A percentile compares a stretch with the other conserved stretches of the same genome.
phyloP scores from a whole-genome alignment of 2,113 vertebrate genomes.

The Bufo gargarizans region DNA sequence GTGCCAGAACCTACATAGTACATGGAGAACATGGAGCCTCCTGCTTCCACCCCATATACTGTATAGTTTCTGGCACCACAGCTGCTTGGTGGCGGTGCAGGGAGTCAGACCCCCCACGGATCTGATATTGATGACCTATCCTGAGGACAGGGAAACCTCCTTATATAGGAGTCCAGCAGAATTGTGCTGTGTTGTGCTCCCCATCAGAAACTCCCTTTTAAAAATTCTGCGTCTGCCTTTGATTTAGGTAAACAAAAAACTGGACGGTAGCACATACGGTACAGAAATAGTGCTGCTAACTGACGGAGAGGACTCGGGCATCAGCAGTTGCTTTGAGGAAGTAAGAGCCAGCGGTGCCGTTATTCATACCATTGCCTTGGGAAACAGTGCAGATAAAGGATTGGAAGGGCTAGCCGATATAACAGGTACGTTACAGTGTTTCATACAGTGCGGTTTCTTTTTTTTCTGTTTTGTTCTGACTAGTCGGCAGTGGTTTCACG shows the following conservation, averaged over 20 bases:
- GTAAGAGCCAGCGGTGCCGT: conserved; percentile 62
- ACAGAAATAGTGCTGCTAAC: conserved; percentile 72
- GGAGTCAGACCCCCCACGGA: no score
- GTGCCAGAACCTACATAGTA: no score
- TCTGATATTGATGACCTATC: no score
- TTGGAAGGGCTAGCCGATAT: conserved; percentile 64
- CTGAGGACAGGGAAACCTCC: no score
- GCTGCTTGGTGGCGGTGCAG: no score
- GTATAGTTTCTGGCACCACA: no score
- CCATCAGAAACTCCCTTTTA: background rate
- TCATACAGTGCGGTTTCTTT: background rate
- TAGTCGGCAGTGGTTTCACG: background rate
- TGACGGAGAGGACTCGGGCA: conserved; percentile 62
- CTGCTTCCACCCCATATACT: no score
- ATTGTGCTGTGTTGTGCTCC: no score
- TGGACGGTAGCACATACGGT: conserved; percentile 60
- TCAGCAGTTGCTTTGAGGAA: conserved; percentile 56
- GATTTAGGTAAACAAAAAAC: conserved; percentile 62
- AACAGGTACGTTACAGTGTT: conserved; percentile 62
- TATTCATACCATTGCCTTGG: conserved; percentile 71
- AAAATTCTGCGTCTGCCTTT: background rate
- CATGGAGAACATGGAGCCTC: no score
- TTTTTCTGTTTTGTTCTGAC: background rate
- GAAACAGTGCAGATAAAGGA: conserved; percentile 60
- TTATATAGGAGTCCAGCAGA: no score